Evolutionary conservation across 2,797 vertebrate genomes (phyloP).

Genomic region (Gallinago nigripennis): DNA sequence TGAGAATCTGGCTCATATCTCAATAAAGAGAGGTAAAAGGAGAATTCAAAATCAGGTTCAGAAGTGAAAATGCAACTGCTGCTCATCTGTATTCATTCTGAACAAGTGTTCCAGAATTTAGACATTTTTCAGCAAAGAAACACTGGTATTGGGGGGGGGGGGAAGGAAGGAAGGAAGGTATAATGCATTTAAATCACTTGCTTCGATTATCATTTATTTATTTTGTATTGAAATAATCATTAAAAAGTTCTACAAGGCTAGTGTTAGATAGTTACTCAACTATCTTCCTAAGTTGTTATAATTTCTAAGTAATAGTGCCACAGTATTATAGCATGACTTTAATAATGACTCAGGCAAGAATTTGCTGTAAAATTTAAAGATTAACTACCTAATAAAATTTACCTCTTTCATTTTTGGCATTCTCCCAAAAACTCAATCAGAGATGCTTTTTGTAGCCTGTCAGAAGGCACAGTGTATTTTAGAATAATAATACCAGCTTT

Average conservation of each 20-base stretch:
- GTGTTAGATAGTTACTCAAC: background rate
- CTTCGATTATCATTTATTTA: background rate
- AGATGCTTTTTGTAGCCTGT: background rate
- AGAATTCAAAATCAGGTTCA: background rate
- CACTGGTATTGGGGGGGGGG: rapidly evolving
- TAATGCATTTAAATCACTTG: background rate
- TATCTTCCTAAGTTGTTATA: background rate
- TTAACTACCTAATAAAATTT: background rate
- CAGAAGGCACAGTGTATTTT: background rate
- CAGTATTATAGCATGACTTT: background rate
- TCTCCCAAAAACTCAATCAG: background rate
- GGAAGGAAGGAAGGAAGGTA: too few relatives aligned
- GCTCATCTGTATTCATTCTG: background rate
- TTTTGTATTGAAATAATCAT: background rate
- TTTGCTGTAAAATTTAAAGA: background rate
- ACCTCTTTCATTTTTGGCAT: background rate
- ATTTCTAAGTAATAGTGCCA: background rate
- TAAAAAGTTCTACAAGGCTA: background rate
- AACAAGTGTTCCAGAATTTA: background rate
- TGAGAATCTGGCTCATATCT: background rate
- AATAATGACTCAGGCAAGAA: background rate
- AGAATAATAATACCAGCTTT: background rate
- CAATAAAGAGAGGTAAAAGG: background rate
- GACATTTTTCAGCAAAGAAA: background rate
- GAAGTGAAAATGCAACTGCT: background rate